Conservation (phyloP, 2,797 vertebrate genomes). For the Ceryle rudis region DNA sequence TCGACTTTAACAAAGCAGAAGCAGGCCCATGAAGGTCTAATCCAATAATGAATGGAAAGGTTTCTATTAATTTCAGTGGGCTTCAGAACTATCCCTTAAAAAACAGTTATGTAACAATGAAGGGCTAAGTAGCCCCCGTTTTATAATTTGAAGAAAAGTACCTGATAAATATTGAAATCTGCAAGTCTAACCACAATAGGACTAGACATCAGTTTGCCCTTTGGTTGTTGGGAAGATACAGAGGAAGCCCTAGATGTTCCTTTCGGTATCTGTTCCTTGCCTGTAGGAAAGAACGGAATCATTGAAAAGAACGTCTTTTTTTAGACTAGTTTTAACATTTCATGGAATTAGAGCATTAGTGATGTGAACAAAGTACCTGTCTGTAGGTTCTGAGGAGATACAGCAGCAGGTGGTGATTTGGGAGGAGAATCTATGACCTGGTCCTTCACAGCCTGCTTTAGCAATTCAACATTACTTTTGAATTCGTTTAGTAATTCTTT, state of each 20-base stretch:
- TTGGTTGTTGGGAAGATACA: conserved; percentile 81
- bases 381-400: conserved; percentile 87
- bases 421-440: conserved; percentile 74
- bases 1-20: background rate
- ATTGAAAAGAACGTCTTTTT: conserved; percentile 7
- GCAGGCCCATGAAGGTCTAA: background rate
- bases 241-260: conserved; percentile 82
- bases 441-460: conserved; percentile 89
- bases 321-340: background rate
- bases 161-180: conserved; percentile 98
- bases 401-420: conserved; percentile 78
- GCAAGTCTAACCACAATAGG: conserved; percentile 95
- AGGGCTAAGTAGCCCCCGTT: background rate
- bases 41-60: background rate
- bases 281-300: conserved; percentile 72
- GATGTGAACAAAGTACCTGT: conserved; percentile 72
- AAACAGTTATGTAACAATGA: background rate
- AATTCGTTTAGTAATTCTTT: conserved; percentile 91
- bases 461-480: conserved; percentile 92
- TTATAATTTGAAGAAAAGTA: conserved; percentile 70
- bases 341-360: background rate
- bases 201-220: conserved; percentile 94
- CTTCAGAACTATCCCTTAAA: background rate
- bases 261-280: conserved; percentile 77
- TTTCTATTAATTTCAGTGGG: background rate